Base-by-base conservation (phyloP, 1,140 invertebrate species). In the Holcopasites calliopsidis region DNA sequence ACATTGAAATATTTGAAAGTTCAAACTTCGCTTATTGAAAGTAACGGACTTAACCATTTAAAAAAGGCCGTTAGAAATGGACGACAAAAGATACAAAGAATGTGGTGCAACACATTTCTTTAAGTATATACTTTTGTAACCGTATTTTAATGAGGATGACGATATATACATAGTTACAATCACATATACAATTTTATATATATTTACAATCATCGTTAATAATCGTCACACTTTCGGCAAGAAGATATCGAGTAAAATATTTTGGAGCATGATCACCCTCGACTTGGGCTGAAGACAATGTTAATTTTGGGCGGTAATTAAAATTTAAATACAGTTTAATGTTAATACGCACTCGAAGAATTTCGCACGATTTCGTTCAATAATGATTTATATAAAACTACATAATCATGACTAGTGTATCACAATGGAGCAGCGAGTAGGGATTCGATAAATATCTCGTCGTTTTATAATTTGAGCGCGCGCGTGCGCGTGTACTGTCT, bases 121-220 rank as follows among this genome's bases (percentile, higher is more conserved):
- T n/a, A n/a, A n/a, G n/a, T 42, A 3, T 57, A 54, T 70, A 61
- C 23, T 74, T 81, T 69, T 73, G 52, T 50, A 79, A 85, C 76
- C 69, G 77, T 66, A 54, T 74, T 85, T 85, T 86, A 82, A 85
- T 84, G 76, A 78, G 52, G 72, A 83, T 80, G 74, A 65, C 47
- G 28, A 21, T 86, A 85, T 86, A 85, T 85, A 85, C 84, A 86
- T 83, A 85, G 82, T 84, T 86, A 86, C 85, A 86, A 60, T 80
- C 76, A 80, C 82, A 86, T 86, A 80, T 85, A 85, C 84, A 86
- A 55, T 77, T 78, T 66, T 62, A 64, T 65, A 54, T 55, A 21
- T 83, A 80, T 84, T 65, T 83, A 83, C 77, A 84, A 54, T 83
- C 70, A 40, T 62, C 35, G 13, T 73, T 47, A 54, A 73, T 52